Conservation (phyloP, 2,797 vertebrate species). For the Haliaeetus vocifer region DNA sequence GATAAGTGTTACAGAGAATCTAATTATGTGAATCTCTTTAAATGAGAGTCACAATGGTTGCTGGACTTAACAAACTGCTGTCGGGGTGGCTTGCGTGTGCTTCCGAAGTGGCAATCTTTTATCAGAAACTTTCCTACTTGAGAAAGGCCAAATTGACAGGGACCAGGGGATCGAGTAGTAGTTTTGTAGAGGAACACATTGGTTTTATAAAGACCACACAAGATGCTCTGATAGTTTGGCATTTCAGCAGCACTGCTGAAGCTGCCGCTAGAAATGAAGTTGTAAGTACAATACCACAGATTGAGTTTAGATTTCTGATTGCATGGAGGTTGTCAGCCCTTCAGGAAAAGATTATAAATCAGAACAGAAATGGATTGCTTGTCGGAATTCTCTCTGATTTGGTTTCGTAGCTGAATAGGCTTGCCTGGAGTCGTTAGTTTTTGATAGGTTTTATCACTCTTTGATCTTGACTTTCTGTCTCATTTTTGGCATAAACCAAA, state of each 20-base stretch:
- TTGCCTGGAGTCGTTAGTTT: not conserved
- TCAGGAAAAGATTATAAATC: not conserved
- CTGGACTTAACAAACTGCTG: not conserved
- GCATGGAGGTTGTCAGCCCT: not conserved
- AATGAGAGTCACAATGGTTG: not conserved
- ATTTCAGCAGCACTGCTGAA: not conserved
- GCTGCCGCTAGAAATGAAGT: not conserved
- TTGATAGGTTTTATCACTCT: not conserved
- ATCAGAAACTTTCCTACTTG: not conserved
- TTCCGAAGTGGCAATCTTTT: not conserved
- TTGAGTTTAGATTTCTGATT: not conserved
- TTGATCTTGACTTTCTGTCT: not conserved
- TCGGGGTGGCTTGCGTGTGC: not conserved
- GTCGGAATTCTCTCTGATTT: not conserved
- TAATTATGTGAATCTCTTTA: slow-evolving; percentile 39
- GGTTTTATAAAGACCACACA: not conserved
- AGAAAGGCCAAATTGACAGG: not conserved
- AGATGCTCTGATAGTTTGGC: not conserved
- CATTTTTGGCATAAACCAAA: not conserved
- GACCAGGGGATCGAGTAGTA: not conserved
- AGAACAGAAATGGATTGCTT: not conserved
- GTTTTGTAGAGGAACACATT: not conserved
- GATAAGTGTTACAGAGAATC: not conserved
- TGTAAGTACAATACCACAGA: not conserved
- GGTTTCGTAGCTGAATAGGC: not conserved